Base-by-base conservation (phyloP, 2,797 vertebrate species). In the Karalla daura region DNA sequence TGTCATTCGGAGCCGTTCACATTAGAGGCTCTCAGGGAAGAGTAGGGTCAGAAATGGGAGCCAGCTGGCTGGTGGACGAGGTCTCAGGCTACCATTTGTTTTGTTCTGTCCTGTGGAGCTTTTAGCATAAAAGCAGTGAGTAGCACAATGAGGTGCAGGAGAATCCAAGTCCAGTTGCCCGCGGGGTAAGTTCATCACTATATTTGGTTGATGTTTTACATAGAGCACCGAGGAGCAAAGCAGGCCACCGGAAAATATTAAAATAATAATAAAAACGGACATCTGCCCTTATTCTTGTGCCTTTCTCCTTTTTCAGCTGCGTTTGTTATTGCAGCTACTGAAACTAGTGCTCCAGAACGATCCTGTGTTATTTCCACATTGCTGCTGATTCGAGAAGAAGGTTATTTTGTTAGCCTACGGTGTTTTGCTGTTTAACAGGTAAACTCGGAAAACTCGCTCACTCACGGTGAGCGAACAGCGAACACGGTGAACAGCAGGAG, bases 41-140 rank as follows among this genome's bases (percentile, higher is more conserved):
- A 78, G 70, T 36, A 66, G 59, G 80, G 80, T 83, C 72, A 63
- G 56, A 60, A 56, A 70, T 33, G 53, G 43, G 61, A 81, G 81
- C 80, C 84, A 89, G 76, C 77, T 90, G 85, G 70, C 75, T 27
- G 49, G 24, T 65, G 75, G 39, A 77, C 32, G 71, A 86, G 59
- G 72, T 82, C 67, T 74, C 40, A 44, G 75, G 76, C 76, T 74
- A 64, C 58, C 70, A 83, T 87, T 79, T 80, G 70, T 68, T 78
- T 78, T 53, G 37, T 52, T 55, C 63, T 73, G 52, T 81, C 63
- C 73, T 81, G 87, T 84, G 61, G 69, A 83, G 84, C 77, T 85
- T 88, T 88, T 72, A 84, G 68, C 71, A 70, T 80, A 55, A 83
- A 88, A 85, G 86, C 80, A 80, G 71, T 5, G 52, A 62, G 66